Percentiles rank a stretch among this genome's conserved stretches.
Evolutionary conservation across 2,113 vertebrate species (phyloP).

Genomic region (Silurus asotus): DNA sequence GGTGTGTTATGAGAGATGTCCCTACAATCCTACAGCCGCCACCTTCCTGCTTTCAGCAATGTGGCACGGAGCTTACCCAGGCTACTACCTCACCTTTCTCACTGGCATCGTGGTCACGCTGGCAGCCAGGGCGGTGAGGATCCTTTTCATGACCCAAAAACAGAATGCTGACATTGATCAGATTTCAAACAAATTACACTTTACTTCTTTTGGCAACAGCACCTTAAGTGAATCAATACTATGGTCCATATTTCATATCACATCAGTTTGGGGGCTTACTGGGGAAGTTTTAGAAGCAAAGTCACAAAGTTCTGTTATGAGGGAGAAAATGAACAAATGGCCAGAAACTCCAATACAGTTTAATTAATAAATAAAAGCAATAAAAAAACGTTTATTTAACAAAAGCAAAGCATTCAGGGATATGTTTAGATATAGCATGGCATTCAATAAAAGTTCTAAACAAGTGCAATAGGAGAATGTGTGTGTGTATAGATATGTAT

Average conservation of each 20-base stretch:
- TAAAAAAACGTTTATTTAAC: background rate
- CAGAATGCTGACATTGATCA: background rate
- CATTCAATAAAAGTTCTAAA: no score
- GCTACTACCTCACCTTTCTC: slow-evolving; percentile 94
- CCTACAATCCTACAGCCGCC: slow-evolving; percentile 84
- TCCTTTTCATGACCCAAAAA: background rate
- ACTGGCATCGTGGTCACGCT: slow-evolving; percentile 87
- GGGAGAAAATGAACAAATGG: background rate
- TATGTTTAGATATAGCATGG: background rate
- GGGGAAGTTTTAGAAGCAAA: background rate
- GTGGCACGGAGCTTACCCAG: slow-evolving; percentile 95
- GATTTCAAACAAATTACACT: background rate
- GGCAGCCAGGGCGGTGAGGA: slow-evolving; percentile 87
- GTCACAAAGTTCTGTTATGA: background rate
- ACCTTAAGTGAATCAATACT: background rate
- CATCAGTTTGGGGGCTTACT: background rate
- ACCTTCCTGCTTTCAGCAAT: slow-evolving; percentile 92
- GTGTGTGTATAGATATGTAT: background rate
- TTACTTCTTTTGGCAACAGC: background rate
- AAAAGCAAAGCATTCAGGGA: no score
- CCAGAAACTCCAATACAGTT: background rate
- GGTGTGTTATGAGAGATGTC: slow-evolving; percentile 89
- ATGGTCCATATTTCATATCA: background rate
- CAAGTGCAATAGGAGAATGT: no score
- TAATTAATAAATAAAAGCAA: background rate